phyloP scores from a whole-genome alignment of 2,113 vertebrate genomes.

The Ophthalmolycus amberensis region DNA sequence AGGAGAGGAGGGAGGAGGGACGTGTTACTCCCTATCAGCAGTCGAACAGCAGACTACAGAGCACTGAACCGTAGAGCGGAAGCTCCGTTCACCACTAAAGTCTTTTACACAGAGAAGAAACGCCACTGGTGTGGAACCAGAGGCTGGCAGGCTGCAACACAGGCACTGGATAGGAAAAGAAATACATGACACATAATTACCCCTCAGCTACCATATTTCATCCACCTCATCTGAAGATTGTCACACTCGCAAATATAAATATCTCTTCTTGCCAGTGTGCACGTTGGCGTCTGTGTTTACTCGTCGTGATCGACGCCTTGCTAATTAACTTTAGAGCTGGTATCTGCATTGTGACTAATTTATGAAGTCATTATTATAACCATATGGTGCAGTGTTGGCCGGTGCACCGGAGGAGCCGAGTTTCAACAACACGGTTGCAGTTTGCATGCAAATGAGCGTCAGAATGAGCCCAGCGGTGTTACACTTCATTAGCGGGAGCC shows the following conservation, averaged over 20 bases:
- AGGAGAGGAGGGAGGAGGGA: slow-evolving; percentile 16
- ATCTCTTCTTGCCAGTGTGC: neutral
- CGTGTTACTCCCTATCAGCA: slow-evolving; percentile 59
- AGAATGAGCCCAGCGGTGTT: neutral
- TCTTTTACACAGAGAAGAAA: slow-evolving; percentile 40
- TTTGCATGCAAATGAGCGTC: slow-evolving; percentile 29
- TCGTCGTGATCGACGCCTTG: neutral
- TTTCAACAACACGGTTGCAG: neutral
- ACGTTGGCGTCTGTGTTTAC: neutral
- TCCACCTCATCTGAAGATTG: neutral
- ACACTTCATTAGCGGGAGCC: slow-evolving; percentile 21
- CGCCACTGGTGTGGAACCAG: slow-evolving; percentile 40
- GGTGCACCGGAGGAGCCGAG: neutral
- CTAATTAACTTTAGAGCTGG: neutral
- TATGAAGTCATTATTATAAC: neutral
- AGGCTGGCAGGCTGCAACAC: slow-evolving; percentile 23
- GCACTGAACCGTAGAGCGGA: slow-evolving; percentile 52
- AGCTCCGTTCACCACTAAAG: slow-evolving; percentile 40
- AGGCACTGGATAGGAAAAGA: neutral
- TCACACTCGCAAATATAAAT: neutral
- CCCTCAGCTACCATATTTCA: neutral
- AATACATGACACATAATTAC: slow-evolving; percentile 12
- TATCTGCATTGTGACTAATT: neutral
- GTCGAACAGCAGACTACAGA: slow-evolving; percentile 54
- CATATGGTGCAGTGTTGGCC: neutral